Evolutionary conservation across 1,140 invertebrate species (phyloP).

Genomic region (Drosophila kohkoa): DNA sequence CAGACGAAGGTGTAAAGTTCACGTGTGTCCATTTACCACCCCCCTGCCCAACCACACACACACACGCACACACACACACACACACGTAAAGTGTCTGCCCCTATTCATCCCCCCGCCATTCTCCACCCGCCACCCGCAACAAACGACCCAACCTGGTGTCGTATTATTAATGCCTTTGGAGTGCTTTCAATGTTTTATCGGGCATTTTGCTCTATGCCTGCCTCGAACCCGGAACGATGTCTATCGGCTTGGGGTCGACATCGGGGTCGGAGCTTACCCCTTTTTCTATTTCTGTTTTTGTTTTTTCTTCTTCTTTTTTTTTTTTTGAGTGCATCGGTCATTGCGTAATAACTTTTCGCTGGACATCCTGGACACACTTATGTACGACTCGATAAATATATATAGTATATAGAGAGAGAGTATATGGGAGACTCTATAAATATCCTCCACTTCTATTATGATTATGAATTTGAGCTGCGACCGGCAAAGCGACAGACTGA

Average conservation of each 20-base stretch:
- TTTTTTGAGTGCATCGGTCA: conserved; percentile 59
- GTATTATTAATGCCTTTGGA: conserved; percentile 82
- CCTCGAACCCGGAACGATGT: conserved; percentile 48
- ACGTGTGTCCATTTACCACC: conserved; percentile 78
- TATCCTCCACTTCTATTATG: conserved; percentile 70
- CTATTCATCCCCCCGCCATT: not conserved
- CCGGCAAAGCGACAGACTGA: conserved; percentile 12
- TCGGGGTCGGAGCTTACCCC: conserved; percentile 15
- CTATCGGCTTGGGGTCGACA: conserved; percentile 46
- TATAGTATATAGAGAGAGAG: not conserved
- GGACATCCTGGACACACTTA: conserved; percentile 29
- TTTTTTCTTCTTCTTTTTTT: not conserved
- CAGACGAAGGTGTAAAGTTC: conserved; percentile 74
- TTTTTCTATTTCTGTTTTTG: conserved; percentile 1
- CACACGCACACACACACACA: conserved; percentile 1
- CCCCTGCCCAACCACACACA: conserved; percentile 11
- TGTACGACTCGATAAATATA: not conserved
- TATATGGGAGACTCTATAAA: conserved; percentile 53
- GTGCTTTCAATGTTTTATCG: conserved; percentile 83
- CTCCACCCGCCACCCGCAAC: not conserved
- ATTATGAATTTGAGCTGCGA: conserved; percentile 69
- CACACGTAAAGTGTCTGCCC: not conserved
- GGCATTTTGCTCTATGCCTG: conserved; percentile 61
- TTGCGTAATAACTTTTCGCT: conserved; percentile 81
- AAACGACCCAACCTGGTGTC: conserved; percentile 27